Evolutionary conservation across 2,797 vertebrate genomes (phyloP).

Genomic region (Sebastes nivosus): DNA sequence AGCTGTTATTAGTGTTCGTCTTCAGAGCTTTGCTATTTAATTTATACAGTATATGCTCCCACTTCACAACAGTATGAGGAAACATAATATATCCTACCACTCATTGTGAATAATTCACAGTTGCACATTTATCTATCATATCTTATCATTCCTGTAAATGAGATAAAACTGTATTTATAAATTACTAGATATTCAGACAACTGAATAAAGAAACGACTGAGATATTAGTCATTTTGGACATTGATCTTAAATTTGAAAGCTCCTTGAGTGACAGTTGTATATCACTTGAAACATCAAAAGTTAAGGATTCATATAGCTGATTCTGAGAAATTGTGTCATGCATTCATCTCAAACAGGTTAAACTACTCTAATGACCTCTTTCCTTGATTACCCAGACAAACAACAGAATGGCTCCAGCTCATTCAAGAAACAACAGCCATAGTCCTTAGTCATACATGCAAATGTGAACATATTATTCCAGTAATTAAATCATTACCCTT

Average conservation of each 20-base stretch:
- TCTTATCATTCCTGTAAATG: not conserved
- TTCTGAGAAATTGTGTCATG: not conserved
- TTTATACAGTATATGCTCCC: not conserved
- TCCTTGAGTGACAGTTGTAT: too few species aligned
- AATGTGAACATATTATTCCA: not conserved
- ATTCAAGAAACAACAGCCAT: not conserved
- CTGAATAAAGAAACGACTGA: too few species aligned
- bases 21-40: too few species aligned
- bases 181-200: too few species aligned
- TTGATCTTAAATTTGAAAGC: too few species aligned
- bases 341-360: not conserved
- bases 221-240: too few species aligned
- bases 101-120: too few species aligned
- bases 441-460: not conserved
- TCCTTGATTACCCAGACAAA: not conserved
- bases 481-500: not conserved
- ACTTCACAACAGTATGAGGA: not conserved
- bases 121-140: not conserved
- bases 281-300: not conserved
- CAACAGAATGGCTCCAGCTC: not conserved
- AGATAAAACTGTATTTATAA: not conserved
- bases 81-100: not conserved
- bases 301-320: not conserved
- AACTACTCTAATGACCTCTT: not conserved
- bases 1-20: too few species aligned